Evolutionary conservation across 1,140 invertebrate genomes (phyloP), one percentile per base, ranked within the genome.

Genomic region (Diachasma alloeum): DNA sequence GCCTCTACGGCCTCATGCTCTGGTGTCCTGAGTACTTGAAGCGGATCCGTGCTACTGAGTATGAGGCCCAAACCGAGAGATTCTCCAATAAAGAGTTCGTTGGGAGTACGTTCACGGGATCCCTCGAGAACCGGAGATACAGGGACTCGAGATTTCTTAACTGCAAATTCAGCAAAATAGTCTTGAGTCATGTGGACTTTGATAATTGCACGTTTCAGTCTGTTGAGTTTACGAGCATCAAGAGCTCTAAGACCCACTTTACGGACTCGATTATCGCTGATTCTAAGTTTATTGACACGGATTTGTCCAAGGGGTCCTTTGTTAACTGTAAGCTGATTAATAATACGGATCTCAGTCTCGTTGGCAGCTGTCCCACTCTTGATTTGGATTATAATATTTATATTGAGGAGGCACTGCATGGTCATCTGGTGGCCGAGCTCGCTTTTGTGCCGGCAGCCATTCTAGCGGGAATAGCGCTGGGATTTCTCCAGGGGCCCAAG

Each of bases 141-240:
- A 88, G 81, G 75, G 79, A 90, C 72, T 85, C 85, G 5, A 84
- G 72, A 44, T 87, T 89, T 78, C 75, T 75, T 10, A 84, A 87
- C 42, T 89, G 86, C 83, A 86, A 83, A 73, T 92, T 92, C 79
- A 89, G 82, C 71, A 89, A 91, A 77, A 85, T 92, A 75, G 84
- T 90, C 78, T 85, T 92, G 31, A 91, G 87, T 75, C 91, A 92
- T 73, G 90, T 92, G 17, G 84, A 89, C 71, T 92, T 92, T 81
- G 81, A 88, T 72, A 91, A 91, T 81, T 92, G 91, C 81, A 87
- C 88, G 15, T 88, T 92, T 70, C 86, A 89, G 59, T 87, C 88
- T 10, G 86, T 90, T 31, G 88, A 91, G 79, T 92, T 92, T 79
- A 87, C 87, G 48, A 91, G 88, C 72, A 89, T 92, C 44, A 91